Percentiles rank a stretch among this genome's conserved stretches.
These are phyloP conservation scores for Cuculus canorus DNA, from an alignment of 2,797 vertebrate genomes.

Conservation along the genomic window DNA sequence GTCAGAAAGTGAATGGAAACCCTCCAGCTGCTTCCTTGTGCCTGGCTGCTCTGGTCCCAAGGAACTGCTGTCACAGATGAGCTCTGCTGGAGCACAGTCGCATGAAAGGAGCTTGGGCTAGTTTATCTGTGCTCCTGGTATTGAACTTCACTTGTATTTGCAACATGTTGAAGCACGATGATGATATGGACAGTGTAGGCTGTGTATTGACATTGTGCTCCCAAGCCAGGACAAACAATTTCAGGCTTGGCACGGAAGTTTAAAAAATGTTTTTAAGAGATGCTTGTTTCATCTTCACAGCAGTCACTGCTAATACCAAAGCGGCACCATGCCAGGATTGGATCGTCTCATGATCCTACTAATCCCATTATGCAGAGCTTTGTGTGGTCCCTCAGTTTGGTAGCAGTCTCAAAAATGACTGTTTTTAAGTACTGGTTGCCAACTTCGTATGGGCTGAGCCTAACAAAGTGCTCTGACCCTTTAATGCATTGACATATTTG, in stretches of 20 bases:
- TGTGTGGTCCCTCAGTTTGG: background rate
- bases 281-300: slow-evolving; percentile 7
- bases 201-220: background rate
- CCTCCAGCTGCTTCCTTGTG: background rate
- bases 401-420: background rate
- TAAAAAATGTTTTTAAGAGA: background rate
- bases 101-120: background rate
- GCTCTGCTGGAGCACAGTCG: background rate
- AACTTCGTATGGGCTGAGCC: background rate
- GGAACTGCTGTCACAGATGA: background rate
- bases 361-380: background rate
- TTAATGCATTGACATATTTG: background rate
- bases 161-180: background rate
- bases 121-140: background rate
- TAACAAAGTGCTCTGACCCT: background rate
- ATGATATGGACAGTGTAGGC: background rate
- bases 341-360: background rate
- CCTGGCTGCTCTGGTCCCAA: background rate
- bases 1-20: background rate
- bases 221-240: background rate
- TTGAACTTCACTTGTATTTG: background rate
- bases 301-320: slow-evolving; percentile 11
- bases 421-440: background rate
- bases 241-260: background rate
- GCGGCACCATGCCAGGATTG: background rate